Evolutionary conservation across 2,888 invertebrate genomes (phyloP).

Genomic region (Hybos culiciformis): DNA sequence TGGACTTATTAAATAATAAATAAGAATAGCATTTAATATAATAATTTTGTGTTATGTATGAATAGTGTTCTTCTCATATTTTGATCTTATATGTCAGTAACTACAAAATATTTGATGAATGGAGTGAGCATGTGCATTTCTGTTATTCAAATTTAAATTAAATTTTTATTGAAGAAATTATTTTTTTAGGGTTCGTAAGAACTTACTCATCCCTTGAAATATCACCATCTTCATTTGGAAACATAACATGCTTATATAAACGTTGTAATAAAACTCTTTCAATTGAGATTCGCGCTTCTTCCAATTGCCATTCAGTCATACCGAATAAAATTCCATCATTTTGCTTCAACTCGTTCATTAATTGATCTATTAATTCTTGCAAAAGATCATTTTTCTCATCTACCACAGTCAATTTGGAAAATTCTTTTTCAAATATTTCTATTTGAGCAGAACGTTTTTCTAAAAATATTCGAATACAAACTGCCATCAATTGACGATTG

Average conservation of each 20-base stretch:
- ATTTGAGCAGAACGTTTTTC: constrained; percentile 62
- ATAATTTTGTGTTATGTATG: no score
- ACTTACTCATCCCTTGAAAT: constrained; percentile 76
- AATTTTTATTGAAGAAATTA: background rate
- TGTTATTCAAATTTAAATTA: background rate
- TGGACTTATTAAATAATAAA: background rate
- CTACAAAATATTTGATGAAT: no score
- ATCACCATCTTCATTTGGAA: constrained; percentile 95
- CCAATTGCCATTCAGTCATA: constrained; percentile 46
- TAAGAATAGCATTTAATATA: no score
- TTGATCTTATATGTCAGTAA: no score
- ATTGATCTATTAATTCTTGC: constrained; percentile 60
- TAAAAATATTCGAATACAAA: constrained; percentile 67
- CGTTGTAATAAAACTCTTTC: constrained; percentile 84
- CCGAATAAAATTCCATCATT: constrained; percentile 64
- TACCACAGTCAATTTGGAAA: constrained; percentile 61
- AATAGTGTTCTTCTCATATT: no score
- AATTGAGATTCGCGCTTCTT: constrained; percentile 66
- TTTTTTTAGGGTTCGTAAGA: no score
- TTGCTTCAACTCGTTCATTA: constrained; percentile 53
- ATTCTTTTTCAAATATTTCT: constrained; percentile 63
- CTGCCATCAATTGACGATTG: constrained; percentile 55
- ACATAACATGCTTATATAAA: constrained; percentile 84
- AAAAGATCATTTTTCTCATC: constrained; percentile 88
- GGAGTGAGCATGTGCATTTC: background rate